Evolutionary conservation across 2,113 vertebrate species (phyloP), one percentile per base, ranked within the genome.

Genomic region (Pelobates fuscus): DNA sequence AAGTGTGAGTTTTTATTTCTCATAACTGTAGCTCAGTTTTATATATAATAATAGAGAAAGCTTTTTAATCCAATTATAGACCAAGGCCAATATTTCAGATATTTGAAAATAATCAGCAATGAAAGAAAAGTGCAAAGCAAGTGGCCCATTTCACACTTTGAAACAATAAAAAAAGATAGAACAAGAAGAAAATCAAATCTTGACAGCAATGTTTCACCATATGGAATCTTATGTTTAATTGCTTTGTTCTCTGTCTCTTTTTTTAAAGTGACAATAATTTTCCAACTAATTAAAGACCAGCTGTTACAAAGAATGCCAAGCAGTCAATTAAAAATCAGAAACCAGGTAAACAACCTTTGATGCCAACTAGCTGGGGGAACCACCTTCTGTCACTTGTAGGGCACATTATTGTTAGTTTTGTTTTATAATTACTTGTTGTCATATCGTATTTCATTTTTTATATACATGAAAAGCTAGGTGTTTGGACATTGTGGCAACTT

Each of bases 231-330:
- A 81, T 1, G 1, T 82, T 87, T 88, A 89, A 91, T 91, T 91
- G 88, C 88, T 90, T 88, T 88, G 81, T 88, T 86, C 84, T 84
- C 79, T 88, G 82, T 83, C 85, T 85, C 85, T 88, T 83, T 87
- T 85, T 81, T 82, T 79, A 87, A 89, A 88, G 87, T 83, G 86
- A 81, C 88, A 89, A 89, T 90, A 91, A 93, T 91, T 90, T 90
- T 89, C 89, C 88, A 88, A 86, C 87, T 93, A 91, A 91, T 93
- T 91, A 92, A 92, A 89, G 88, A 90, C 82, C 91, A 92, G 89
- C 86, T 91, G 90, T 87, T 93, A 79, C 87, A 89, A 87, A 85
- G 87, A 80, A 83, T 85, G 83, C 82, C 83, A 84, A 86, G 84
- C 77, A 86, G 70, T 86, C 86, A 91, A 87, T 92, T 91, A 91